Base-by-base conservation (phyloP, 2,113 vertebrate species). In the Antechinus flavipes region DNA sequence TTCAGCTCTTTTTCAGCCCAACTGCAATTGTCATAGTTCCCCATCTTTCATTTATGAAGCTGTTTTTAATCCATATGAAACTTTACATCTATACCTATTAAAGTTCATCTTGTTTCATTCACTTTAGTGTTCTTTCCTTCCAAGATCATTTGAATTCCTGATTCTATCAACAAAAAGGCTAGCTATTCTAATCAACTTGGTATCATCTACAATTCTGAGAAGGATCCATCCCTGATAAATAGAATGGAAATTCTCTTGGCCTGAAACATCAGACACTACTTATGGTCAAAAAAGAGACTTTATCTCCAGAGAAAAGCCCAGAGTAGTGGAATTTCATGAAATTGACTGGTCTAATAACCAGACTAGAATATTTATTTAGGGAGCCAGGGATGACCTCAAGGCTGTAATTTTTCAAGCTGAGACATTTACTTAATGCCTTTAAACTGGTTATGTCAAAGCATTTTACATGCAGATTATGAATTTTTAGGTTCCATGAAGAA, bases 361-460 rank as follows among this genome's bases (percentile, higher is more conserved):
- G 91, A 55, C 56, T 47, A 26, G 92, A 96, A 93, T 95, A 96
- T 95, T 97, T 95, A 96, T 95, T 97, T 89, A 96, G 84, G 93
- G 93, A 93, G 61, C 93, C 94, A 96, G 54, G 46, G 50, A 50
- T 96, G 93, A 95, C 94, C 91, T 46, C 47, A 1, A 90, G 91
- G 95, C 76, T 55, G 76, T 97, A 93, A 95, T 95, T 97, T 97
- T 96, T 97, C 95, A 96, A 97, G 93, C 50, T 8, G 50, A 95
- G 93, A 94, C 94, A 94, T 97, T 97, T 96, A 94, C 96, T 95
- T 95, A 95, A 96, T 97, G 94, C 12, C 91, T 97, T 96, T 95
- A 94, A 92, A 84, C 96, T 94, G 91, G 42, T 94, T 95, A 95
- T 94, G 52, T 96, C 93, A 97, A 97, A 95, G 50, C 94, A 96